Conservation (phyloP, 2,797 vertebrate genomes). For the Pogonophryne albipinna region DNA sequence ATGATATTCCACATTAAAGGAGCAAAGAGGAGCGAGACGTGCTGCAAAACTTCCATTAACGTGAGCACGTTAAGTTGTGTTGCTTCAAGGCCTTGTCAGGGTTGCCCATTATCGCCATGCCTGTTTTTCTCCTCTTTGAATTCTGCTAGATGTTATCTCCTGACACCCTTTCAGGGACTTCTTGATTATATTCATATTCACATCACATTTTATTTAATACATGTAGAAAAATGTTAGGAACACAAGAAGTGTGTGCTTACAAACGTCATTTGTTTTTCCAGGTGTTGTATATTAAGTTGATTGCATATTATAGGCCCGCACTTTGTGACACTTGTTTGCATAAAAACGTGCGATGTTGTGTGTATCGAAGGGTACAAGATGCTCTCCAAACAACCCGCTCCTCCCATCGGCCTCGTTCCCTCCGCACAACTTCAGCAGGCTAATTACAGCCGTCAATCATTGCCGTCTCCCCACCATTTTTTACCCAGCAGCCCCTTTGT, state of each 20-base stretch:
- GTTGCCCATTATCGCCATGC: conserved; percentile 53
- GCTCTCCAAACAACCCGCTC: conserved; percentile 65
- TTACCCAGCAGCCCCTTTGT: conserved; percentile 67
- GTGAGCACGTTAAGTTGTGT: conserved; percentile 72
- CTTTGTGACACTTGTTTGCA: conserved; percentile 34
- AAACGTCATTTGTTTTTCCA: background rate
- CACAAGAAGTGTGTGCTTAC: background rate
- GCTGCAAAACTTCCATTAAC: conserved; percentile 74
- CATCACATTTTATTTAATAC: background rate
- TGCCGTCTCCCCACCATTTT: conserved; percentile 65
- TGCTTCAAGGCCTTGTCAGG: conserved; percentile 67
- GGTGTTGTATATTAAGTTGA: no score
- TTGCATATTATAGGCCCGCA: conserved; percentile 8
- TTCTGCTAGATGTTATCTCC: conserved; percentile 35
- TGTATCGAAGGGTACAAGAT: conserved; percentile 55
- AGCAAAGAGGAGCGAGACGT: conserved; percentile 64
- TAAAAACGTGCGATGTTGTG: conserved; percentile 36
- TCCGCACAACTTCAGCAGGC: conserved; percentile 69
- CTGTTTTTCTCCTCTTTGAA: conserved; percentile 47
- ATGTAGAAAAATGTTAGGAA: background rate
- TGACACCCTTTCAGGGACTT: background rate
- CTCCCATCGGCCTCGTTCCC: conserved; percentile 73
- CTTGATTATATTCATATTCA: background rate
- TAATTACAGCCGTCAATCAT: conserved; percentile 84
- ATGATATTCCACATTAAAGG: conserved; percentile 80